A percentile compares a stretch with the other conserved stretches of the same genome.
Conservation (phyloP, 2,888 invertebrate species). For the Athalia cordata region DNA sequence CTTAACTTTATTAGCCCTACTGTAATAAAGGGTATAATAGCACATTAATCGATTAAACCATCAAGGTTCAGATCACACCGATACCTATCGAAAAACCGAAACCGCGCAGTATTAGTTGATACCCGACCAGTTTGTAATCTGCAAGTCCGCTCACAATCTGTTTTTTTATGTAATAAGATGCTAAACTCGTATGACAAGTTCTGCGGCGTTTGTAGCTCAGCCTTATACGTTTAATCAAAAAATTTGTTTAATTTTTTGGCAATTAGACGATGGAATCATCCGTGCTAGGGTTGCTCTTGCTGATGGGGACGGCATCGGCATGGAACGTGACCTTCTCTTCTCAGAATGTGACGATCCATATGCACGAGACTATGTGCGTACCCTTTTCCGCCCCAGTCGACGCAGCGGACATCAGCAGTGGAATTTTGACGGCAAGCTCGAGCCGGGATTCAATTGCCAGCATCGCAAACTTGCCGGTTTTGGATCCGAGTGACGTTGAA, state of each 20-base stretch:
- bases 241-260: neutral
- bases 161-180: too few species aligned
- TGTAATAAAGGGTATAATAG: too few species aligned
- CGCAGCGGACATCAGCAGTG: constrained; percentile 47
- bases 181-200: too few species aligned
- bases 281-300: constrained; percentile 61
- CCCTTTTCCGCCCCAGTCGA: constrained; percentile 72
- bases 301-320: constrained; percentile 57
- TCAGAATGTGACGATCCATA: constrained; percentile 71
- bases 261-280: constrained; percentile 47
- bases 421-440: constrained; percentile 52
- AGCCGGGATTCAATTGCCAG: constrained; percentile 57
- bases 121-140: too few species aligned
- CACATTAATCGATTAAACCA: too few species aligned
- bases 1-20: too few species aligned
- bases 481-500: constrained; percentile 46
- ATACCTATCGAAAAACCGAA: too few species aligned
- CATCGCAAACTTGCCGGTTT: constrained; percentile 42
- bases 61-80: too few species aligned
- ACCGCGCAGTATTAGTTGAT: too few species aligned
- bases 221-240: constrained; percentile 53
- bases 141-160: too few species aligned
- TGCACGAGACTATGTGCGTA: constrained; percentile 73
- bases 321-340: constrained; percentile 62
- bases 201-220: too few species aligned